These are phyloP conservation scores for Bellardia pandia DNA, from an alignment of 2,888 invertebrate species.

Conservation along the genomic window DNA sequence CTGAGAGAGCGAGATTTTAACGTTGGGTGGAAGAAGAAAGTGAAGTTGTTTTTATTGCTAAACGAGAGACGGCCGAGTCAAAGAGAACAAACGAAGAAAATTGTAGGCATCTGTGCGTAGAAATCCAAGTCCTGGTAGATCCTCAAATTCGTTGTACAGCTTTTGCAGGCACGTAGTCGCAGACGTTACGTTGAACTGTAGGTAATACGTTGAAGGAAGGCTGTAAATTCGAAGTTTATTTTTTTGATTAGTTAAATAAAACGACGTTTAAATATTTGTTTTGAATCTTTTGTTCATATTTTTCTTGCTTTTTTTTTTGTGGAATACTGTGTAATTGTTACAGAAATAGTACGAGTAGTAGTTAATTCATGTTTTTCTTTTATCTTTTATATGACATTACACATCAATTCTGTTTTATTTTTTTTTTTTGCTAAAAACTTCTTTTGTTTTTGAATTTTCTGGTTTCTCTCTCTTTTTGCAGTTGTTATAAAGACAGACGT, in stretches of 20 bases:
- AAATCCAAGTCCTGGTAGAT: background rate
- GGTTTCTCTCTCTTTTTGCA: conserved; percentile 38
- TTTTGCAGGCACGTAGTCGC: background rate
- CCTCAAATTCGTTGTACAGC: background rate
- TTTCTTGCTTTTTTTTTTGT: conserved; percentile 67
- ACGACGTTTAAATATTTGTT: conserved; percentile 60
- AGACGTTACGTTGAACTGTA: background rate
- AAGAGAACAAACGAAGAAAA: conserved; percentile 4
- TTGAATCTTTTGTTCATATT: conserved; percentile 61
- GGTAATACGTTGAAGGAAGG: background rate
- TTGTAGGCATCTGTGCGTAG: background rate
- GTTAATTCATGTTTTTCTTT: conserved; percentile 57
- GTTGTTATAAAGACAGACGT: conserved; percentile 53
- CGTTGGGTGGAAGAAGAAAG: background rate
- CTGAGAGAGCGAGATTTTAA: conserved; percentile 9
- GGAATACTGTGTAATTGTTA: conserved; percentile 73
- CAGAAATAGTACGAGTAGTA: conserved; percentile 71
- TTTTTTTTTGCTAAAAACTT: conserved; percentile 50
- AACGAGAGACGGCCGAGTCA: background rate
- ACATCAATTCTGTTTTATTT: conserved; percentile 59
- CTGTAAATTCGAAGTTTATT: conserved; percentile 70
- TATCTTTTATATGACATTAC: conserved; percentile 56
- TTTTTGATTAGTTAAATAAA: conserved; percentile 66
- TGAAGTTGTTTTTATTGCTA: background rate
- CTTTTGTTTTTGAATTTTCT: conserved; percentile 33